Evolutionary conservation across 2,888 invertebrate genomes (phyloP), one percentile per base, ranked within the genome.

Genomic region (Atrina japonica): DNA sequence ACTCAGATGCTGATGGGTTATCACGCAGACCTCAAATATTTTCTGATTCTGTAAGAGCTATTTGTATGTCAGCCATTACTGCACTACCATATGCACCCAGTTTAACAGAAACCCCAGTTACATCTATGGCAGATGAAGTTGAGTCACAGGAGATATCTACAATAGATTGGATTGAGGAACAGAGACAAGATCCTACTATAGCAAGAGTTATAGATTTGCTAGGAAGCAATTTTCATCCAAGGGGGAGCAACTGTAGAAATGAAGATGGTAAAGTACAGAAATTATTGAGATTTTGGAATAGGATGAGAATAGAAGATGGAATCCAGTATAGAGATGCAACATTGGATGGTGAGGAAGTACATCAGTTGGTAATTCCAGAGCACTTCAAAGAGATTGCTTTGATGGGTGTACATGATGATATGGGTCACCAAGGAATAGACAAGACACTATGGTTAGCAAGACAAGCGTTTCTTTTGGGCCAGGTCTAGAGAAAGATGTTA

Each of bases 381-480:
- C 43, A 43, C 18, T 43, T 43, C 43, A 43, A 43, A 43, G 43
- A 43, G 2, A 18, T 43, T n/a, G 43, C 18, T 43, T 43, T 43
- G 2, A 5, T 43, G 2, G 43, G 43, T n/a, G 18, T 43, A 3
- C 43, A 43, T n/a, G n/a, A n/a, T n/a, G n/a, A n/a, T n/a, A n/a
- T n/a, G n/a, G n/a, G n/a, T n/a, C 43, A 43, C 43, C 16, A 43
- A 43, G 43, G 18, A 43, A 18, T 43, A 43, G 43, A 43, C n/a
- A 43, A 43, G 43, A 43, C 52, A 16, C 14, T 52, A 18, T 52
- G 52, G 52, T 23, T 52, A 3, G 52, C 52, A 3, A 52, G 23
- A 21, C 52, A 52, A 23, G 23, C 16, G 23, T 16, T 52, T 1
- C 23, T 18, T 25, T 52, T n/a, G n/a, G 9, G 2, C 52, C 52